Base-by-base conservation (phyloP, 2,113 vertebrate genomes). In the Rhabdornis inornatus region DNA sequence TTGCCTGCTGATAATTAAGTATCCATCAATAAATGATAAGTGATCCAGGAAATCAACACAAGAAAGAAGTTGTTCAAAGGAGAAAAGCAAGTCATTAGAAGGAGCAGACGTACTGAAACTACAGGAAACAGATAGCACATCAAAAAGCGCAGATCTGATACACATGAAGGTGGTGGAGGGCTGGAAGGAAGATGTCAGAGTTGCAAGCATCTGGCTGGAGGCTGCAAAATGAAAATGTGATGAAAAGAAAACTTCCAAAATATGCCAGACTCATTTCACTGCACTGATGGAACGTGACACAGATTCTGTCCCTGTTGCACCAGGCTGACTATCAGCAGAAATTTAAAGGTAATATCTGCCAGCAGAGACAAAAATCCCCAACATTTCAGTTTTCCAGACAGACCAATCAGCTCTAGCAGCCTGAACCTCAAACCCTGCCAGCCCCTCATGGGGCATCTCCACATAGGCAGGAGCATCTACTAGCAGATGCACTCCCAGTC, bases 1-100 rank as follows among this genome's bases (percentile, higher is more conserved):
- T 94, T 92, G 86, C 56, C 72, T 85, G 60, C 37, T 85, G 80
- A 91, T 96, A 96, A 94, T 96, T 96, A 97, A 94, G 83, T 92
- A 90, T 89, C 78, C 52, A 86, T 96, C 96, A 93, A 97, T 94
- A 95, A 88, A 81, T 93, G 88, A 89, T 95, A 92, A 92, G 76
- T 91, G 82, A 52, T 88, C 53, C 45, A 64, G 69, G 89, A 97
- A 96, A 92, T 65, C 85, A 96, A 75, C 63, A 81, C 18, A 47
- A 88, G 53, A 82, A 90, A 96, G 91, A 89, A 94, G 53, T 94
- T 94, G 49, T 89, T 95, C 81, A 93, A 96, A 85, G 77, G 80
- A 88, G 85, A 92, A 93, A 95, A 86, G 78, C 84, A 95, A 96
- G 79, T 94, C 92, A 92, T 95, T 95, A 96, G 78, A 89, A 70